phyloP scores from a whole-genome alignment of 2,888 invertebrate species.

The Leptinotarsa peninsularis region DNA sequence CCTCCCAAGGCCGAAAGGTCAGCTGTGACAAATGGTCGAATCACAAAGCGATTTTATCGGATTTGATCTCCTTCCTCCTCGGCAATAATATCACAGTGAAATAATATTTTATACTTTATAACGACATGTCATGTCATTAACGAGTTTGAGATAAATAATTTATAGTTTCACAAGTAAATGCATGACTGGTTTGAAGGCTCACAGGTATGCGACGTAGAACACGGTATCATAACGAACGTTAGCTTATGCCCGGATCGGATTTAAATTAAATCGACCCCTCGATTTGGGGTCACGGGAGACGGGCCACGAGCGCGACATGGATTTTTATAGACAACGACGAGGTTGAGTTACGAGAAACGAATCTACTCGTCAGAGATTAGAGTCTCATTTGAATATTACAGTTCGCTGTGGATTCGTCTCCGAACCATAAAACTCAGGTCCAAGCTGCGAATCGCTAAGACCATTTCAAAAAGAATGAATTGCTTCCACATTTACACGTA shows the following conservation, averaged over 20 bases:
- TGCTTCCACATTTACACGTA: no score
- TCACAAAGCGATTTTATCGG: background rate
- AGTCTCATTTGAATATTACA: no score
- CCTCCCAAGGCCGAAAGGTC: background rate
- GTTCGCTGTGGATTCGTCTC: no score
- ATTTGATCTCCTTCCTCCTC: slow-evolving; percentile 11
- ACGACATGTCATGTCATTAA: slow-evolving; percentile 26
- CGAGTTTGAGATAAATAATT: slow-evolving; percentile 27
- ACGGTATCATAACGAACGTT: slow-evolving; percentile 26
- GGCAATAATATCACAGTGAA: background rate
- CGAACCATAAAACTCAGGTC: no score
- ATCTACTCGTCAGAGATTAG: no score
- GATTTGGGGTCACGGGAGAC: slow-evolving; percentile 23
- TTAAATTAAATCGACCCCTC: slow-evolving; percentile 31
- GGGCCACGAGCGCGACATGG: background rate
- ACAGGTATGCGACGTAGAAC: slow-evolving; percentile 31
- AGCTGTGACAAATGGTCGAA: background rate
- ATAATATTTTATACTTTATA: slow-evolving; percentile 19
- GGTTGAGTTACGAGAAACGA: background rate
- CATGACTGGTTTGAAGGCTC: slow-evolving; percentile 29
- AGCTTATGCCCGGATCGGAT: slow-evolving; percentile 27
- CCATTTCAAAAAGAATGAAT: no score
- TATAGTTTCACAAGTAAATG: slow-evolving; percentile 28
- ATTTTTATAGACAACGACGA: background rate
- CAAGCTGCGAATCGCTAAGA: no score